These are phyloP conservation scores for Lysiphlebus fabarum DNA, from an alignment of 1,140 invertebrate genomes.

Conservation along the genomic window DNA sequence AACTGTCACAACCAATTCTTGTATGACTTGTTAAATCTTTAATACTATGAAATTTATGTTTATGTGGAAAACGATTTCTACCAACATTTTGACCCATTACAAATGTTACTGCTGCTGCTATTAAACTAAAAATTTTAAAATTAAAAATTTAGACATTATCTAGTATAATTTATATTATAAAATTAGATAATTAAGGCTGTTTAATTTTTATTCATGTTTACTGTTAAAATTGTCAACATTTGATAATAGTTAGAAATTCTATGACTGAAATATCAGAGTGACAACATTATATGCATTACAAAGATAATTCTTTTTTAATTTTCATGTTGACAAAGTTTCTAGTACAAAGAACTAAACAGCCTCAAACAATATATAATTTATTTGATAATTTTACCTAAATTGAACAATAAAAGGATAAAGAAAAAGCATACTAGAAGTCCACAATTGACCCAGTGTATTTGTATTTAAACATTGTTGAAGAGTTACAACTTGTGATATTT, in stretches of 20 bases:
- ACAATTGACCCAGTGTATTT: slow-evolving; percentile 60
- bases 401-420: slow-evolving; percentile 64
- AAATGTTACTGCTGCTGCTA: slow-evolving; percentile 63
- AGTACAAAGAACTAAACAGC: too few relatives aligned
- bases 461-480: slow-evolving; percentile 61
- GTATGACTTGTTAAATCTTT: slow-evolving; percentile 40
- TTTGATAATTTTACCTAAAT: slow-evolving; percentile 58
- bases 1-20: slow-evolving; percentile 57
- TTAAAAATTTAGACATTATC: slow-evolving; percentile 3
- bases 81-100: slow-evolving; percentile 63
- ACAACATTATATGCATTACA: too few relatives aligned
- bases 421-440: slow-evolving; percentile 63
- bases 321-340: too few relatives aligned
- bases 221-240: too few relatives aligned
- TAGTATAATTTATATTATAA: too few relatives aligned
- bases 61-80: slow-evolving; percentile 39
- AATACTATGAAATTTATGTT: slow-evolving; percentile 42
- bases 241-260: too few relatives aligned
- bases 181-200: too few relatives aligned
- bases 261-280: too few relatives aligned
- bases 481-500: slow-evolving; percentile 57
- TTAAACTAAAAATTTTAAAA: slow-evolving; percentile 48
- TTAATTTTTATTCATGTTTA: too few relatives aligned
- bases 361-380: too few relatives aligned
- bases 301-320: too few relatives aligned